Evolutionary conservation across 2,113 vertebrate species (phyloP), one percentile per base, ranked within the genome.

Genomic region (Cricetomys ansorgei): DNA sequence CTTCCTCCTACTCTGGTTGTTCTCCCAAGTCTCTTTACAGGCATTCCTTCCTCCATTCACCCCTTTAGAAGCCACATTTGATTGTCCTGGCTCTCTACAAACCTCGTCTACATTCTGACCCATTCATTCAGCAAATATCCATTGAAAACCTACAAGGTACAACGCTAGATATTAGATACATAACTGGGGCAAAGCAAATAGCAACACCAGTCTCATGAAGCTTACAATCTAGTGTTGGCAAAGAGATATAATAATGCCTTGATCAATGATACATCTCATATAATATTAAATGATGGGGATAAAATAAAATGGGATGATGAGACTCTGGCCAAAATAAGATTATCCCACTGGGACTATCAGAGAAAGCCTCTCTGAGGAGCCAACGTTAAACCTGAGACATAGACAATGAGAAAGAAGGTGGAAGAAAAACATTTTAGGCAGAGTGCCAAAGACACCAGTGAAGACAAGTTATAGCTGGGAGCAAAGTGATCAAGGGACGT

Each of bases 1-100:
- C 94, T 85, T 91, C 94, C 95, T 96, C 95, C 95, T 79, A 87
- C 77, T 89, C 72, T 83, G 37, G 40, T 93, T 95, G 34, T 86
- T 91, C n/a, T 69, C 95, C 95, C 91, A 79, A 96, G 53, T 92
- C 50, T 15, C 62, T 97, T 73, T 89, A 93, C 45, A 89, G 67
- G 81, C 85, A 90, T 90, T 73, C 86, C 57, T 97, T 95, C 37
- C 43, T 77, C 89, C 94, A 77, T 81, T 80, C 87, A 70, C 76
- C 48, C 89, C 65, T 91, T 95, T 87, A 81, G 50, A 92, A 95
- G 85, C 37, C 72, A 91, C 76, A 92, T 57, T 94, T 94, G 73
- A 95, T 43, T 95, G 67, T 80, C 70, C 16, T 89, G 81, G 65
- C 81, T 94, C 23, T 91, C 31, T 53, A 64, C 40, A 94, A 81